Evolutionary conservation across 2,797 vertebrate genomes (phyloP).

Genomic region (Pristis pectinata): DNA sequence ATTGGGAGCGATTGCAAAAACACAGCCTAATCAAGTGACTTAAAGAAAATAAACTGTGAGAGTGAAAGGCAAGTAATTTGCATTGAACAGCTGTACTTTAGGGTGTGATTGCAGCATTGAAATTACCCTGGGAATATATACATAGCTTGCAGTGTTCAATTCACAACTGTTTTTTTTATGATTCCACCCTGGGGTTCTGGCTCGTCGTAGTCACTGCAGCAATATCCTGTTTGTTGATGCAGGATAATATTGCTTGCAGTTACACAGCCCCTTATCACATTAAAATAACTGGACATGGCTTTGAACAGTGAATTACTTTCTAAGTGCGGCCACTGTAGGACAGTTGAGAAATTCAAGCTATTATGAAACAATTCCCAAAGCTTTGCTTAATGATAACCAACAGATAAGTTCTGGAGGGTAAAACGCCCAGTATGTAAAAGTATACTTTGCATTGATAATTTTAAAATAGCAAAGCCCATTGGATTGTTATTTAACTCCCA

Average conservation of each 20-base stretch:
- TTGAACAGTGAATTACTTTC: background rate
- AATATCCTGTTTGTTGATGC: constrained; percentile 4
- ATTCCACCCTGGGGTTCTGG: background rate
- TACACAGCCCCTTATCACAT: background rate
- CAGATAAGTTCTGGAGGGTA: background rate
- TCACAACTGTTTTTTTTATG: background rate
- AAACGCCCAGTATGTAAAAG: background rate
- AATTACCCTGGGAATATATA: background rate
- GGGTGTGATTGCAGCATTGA: background rate
- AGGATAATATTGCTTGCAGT: background rate
- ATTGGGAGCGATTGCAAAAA: constrained; percentile 7
- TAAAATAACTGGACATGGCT: background rate
- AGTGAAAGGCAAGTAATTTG: background rate
- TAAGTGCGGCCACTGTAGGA: background rate
- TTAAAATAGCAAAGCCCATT: background rate
- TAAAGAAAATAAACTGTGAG: background rate
- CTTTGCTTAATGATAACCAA: background rate
- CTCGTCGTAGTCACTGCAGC: background rate
- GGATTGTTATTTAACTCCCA: background rate
- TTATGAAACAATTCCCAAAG: background rate
- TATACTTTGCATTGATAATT: background rate
- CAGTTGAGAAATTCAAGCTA: background rate
- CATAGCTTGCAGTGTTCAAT: background rate
- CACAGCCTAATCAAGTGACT: background rate
- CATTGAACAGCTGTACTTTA: background rate